Conservation (phyloP, 1,140 invertebrate species). For the Diorhabda carinulata region DNA sequence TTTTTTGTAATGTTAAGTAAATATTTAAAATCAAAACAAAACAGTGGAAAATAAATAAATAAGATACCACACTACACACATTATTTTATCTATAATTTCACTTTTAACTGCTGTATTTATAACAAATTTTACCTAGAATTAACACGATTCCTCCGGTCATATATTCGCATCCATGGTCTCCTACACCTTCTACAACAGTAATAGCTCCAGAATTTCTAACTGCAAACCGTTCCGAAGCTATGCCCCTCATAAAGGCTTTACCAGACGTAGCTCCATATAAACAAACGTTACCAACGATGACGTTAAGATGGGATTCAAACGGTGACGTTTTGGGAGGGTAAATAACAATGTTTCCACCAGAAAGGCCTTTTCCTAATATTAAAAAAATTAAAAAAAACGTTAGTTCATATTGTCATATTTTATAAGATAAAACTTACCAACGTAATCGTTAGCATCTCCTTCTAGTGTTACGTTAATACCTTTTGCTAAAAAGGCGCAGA, state of each 20-base stretch:
- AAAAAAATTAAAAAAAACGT: background rate
- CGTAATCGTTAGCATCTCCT: constrained; percentile 98
- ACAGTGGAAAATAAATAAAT: too few relatives aligned
- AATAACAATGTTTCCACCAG: constrained; percentile 92
- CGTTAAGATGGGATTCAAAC: constrained; percentile 87
- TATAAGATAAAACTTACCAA: constrained; percentile 57
- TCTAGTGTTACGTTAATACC: constrained; percentile 89
- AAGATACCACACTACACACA: too few relatives aligned
- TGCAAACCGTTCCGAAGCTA: constrained; percentile 96
- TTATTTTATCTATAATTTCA: too few relatives aligned
- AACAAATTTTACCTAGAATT: constrained; percentile 73
- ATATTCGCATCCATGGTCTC: constrained; percentile 99
- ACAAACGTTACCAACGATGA: constrained; percentile 97
- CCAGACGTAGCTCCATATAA: constrained; percentile 96
- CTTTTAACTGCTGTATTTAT: background rate
- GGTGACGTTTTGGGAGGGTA: constrained; percentile 84
- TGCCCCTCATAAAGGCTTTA: constrained; percentile 91
- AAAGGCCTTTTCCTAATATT: constrained; percentile 72
- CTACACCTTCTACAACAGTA: constrained; percentile 89
- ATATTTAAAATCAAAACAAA: too few relatives aligned
- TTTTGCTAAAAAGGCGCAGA: constrained; percentile 94
- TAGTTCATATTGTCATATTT: constrained; percentile 4
- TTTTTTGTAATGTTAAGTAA: too few relatives aligned
- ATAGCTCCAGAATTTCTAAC: constrained; percentile 95
- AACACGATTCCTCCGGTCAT: constrained; percentile 95